phyloP scores from a whole-genome alignment of 2,113 vertebrate species.

The Galeopterus variegatus region DNA sequence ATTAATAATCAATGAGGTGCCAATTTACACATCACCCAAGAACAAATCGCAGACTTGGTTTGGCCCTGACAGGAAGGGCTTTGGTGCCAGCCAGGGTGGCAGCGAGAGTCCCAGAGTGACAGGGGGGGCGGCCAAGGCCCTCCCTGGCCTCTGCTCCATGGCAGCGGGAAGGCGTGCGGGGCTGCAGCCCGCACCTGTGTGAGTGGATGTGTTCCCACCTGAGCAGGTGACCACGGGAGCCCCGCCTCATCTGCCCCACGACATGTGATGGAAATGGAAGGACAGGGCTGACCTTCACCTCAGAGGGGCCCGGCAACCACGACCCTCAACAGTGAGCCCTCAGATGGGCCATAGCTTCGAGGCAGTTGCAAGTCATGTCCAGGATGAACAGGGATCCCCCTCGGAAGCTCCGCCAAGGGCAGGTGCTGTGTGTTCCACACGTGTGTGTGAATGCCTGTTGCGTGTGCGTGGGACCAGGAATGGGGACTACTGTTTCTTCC shows the following conservation, averaged over 20 bases:
- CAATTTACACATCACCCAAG: slow-evolving; percentile 91
- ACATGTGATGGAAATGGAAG: accelerated
- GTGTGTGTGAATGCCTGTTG: accelerated
- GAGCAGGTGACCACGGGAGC: background rate
- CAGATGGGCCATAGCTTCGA: background rate
- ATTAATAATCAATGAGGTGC: slow-evolving; percentile 92
- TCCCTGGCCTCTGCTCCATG: background rate
- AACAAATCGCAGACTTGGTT: slow-evolving; percentile 90
- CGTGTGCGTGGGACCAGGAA: too few relatives aligned
- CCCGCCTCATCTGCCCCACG: background rate
- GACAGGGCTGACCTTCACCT: accelerated
- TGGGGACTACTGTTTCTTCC: accelerated
- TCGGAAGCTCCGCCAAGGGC: background rate
- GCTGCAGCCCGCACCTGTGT: too few relatives aligned
- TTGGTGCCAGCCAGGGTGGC: slow-evolving; percentile 73
- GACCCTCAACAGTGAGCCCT: background rate
- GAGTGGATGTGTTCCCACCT: background rate
- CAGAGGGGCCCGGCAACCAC: accelerated
- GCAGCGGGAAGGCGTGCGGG: background rate
- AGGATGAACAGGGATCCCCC: background rate
- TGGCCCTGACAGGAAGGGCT: slow-evolving; percentile 86
- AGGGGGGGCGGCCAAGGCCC: background rate
- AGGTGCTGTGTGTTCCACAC: accelerated
- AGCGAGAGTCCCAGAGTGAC: slow-evolving; percentile 64
- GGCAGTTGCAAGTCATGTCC: background rate